Conservation (phyloP, 2,888 invertebrate species). For the Pemphredon lugubris region DNA sequence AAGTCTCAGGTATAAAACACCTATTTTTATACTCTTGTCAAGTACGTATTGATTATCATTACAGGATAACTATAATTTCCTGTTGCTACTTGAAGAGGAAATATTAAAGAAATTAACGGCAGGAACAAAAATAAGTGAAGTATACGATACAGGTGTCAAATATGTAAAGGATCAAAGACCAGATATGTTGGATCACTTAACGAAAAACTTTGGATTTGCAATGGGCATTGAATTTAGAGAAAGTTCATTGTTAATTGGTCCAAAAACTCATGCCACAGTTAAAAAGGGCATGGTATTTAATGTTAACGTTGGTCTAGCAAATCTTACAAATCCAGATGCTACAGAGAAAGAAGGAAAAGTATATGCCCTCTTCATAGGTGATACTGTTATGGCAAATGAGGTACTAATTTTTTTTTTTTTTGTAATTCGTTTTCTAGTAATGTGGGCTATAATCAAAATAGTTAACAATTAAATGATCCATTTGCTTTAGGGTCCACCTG, state of each 20-base stretch:
- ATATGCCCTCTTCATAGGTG: conserved; percentile 97
- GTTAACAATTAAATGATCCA: not conserved
- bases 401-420: no score
- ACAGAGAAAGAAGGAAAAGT: conserved; percentile 93
- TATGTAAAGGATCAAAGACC: conserved; percentile 94
- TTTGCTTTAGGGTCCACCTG: conserved; percentile 85
- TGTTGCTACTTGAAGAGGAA: conserved; percentile 94
- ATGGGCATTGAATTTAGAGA: conserved; percentile 99
- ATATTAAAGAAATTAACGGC: conserved; percentile 92
- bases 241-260: conserved; percentile 94
- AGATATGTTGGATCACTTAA: conserved; percentile 92
- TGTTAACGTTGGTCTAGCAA: conserved; percentile 94
- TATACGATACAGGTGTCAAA: conserved; percentile 92
- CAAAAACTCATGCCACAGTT: conserved; percentile 90
- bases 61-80: conserved; percentile 95
- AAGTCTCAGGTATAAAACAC: no score
- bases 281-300: conserved; percentile 99
- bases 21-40: no score
- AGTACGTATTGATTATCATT: no score
- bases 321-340: conserved; percentile 90
- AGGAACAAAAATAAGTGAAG: conserved; percentile 91
- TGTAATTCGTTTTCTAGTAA: no score
- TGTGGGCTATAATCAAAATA: no score
- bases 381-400: conserved; percentile 97
- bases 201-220: conserved; percentile 97